Conservation (phyloP, 2,888 invertebrate genomes). For the Drosophila paracracens region DNA sequence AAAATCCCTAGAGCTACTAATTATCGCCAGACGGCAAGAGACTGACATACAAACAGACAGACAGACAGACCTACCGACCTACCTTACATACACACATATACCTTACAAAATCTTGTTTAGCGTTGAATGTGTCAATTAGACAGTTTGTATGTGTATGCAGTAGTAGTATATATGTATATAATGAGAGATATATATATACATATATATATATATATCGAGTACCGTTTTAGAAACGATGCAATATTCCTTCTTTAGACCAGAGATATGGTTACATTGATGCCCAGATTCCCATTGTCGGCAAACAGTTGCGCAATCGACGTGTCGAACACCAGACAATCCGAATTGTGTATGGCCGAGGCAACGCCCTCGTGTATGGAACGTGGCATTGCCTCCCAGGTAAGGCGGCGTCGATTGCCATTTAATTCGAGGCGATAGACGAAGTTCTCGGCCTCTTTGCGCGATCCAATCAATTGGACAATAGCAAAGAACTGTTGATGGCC, state of each 20-base stretch:
- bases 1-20: constrained; percentile 45
- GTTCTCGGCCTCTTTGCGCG: constrained; percentile 99
- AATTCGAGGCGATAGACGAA: constrained; percentile 99
- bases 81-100: constrained; percentile 31
- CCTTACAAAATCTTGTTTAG: constrained; percentile 4
- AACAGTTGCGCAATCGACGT: constrained; percentile 99
- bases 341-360: constrained; percentile 97
- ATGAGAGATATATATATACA: background rate
- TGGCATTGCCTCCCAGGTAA: constrained; percentile 99
- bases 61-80: constrained; percentile 24
- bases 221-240: constrained; percentile 70
- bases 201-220: background rate
- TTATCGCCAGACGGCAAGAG: constrained; percentile 50
- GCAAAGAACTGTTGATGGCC: constrained; percentile 98
- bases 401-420: constrained; percentile 96
- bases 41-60: constrained; percentile 36
- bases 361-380: constrained; percentile 99
- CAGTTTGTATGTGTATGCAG: constrained; percentile 24
- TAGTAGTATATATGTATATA: constrained; percentile 29
- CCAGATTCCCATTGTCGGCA: constrained; percentile 99
- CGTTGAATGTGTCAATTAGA: constrained; percentile 26
- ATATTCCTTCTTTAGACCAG: constrained; percentile 87
- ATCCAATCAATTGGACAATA: constrained; percentile 99
- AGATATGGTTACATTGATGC: constrained; percentile 99
- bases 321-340: constrained; percentile 99